phyloP scores from a whole-genome alignment of 2,113 vertebrate genomes.

The Lophotis ruficrista region DNA sequence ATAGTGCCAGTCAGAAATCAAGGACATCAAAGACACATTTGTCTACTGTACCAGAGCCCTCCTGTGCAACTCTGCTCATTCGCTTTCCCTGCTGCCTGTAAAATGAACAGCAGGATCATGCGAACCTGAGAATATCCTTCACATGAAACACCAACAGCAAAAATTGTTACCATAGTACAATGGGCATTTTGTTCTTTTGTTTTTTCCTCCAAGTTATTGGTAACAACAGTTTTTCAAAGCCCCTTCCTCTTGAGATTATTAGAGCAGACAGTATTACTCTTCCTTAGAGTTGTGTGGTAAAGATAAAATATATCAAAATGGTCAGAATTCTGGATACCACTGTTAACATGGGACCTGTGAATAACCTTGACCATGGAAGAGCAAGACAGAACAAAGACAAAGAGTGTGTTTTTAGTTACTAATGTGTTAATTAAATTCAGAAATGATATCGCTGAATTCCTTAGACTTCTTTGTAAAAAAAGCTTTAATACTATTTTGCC shows the following conservation, averaged over 20 bases:
- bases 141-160: not conserved
- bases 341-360: not conserved
- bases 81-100: not conserved
- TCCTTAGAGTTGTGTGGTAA: not conserved
- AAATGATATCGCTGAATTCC: not conserved
- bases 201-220: not conserved
- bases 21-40: not conserved
- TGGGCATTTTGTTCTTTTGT: not conserved
- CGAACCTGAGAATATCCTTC: not conserved
- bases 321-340: not conserved
- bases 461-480: not conserved
- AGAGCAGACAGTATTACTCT: not conserved
- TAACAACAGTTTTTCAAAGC: not conserved
- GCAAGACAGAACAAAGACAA: not conserved
- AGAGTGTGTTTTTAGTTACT: not conserved
- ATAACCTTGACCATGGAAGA: not conserved
- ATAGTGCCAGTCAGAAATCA: not conserved
- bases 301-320: not conserved
- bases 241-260: not conserved
- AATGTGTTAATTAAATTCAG: not conserved
- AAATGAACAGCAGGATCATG: rapidly evolving
- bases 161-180: not conserved
- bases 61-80: not conserved
- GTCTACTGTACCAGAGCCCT: not conserved
- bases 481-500: not conserved